A percentile compares a stretch with the other conserved stretches of the same genome.
Evolutionary conservation across 2,888 invertebrate species (phyloP).

Genomic region (Bursaphelenchus okinawaensis): DNA sequence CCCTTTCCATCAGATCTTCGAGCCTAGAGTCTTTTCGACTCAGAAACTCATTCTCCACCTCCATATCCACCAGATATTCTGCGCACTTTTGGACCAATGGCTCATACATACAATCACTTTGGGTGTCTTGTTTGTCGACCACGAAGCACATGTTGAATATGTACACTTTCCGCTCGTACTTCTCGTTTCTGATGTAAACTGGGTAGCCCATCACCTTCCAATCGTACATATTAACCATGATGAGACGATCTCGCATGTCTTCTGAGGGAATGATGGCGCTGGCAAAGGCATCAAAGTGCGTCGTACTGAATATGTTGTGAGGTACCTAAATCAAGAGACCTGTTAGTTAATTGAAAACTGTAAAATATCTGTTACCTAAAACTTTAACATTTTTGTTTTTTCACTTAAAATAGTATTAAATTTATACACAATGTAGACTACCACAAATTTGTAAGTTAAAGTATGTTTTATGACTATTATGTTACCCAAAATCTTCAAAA

Average conservation of each 20-base stretch:
- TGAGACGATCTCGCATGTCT: constrained; percentile 31
- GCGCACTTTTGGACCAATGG: constrained; percentile 55
- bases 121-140: constrained; percentile 32
- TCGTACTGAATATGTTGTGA: constrained; percentile 22
- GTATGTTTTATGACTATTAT: too few species aligned
- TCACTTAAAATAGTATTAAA: background rate
- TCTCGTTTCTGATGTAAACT: constrained; percentile 40
- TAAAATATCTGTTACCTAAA: background rate
- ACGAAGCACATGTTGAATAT: constrained; percentile 56
- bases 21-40: constrained; percentile 31
- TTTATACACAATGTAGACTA: background rate
- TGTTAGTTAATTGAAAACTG: background rate
- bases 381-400: constrained; percentile 2
- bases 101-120: constrained; percentile 51
- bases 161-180: constrained; percentile 29
- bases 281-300: constrained; percentile 35
- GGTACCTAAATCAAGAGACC: constrained; percentile 22
- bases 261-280: constrained; percentile 30
- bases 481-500: too few species aligned
- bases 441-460: background rate
- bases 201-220: constrained; percentile 56
- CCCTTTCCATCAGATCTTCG: constrained; percentile 34
- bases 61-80: constrained; percentile 52
- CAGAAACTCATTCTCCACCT: constrained; percentile 42
- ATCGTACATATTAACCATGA: constrained; percentile 42